phyloP scores from a whole-genome alignment of 2,888 invertebrate genomes.

The Parapristionchus giblindavisi region DNA sequence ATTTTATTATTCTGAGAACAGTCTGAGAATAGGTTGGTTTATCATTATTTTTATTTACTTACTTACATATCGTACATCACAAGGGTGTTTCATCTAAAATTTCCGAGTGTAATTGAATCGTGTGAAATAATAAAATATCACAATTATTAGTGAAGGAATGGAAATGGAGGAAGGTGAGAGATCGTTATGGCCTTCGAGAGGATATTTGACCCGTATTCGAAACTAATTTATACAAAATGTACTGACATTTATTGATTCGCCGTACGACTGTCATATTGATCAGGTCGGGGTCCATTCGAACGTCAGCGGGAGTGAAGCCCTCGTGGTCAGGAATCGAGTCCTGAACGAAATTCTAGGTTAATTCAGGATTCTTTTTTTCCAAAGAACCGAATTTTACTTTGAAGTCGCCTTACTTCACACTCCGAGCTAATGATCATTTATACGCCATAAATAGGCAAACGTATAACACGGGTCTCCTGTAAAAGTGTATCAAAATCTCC shows the following conservation, averaged over 20 bases:
- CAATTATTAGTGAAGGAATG: too few relatives aligned
- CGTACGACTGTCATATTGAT: constrained; percentile 59
- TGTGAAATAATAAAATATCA: too few relatives aligned
- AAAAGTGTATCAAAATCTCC: background rate
- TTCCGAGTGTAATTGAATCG: too few relatives aligned
- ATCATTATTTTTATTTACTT: too few relatives aligned
- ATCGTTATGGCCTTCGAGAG: too few relatives aligned
- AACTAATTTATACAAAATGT: too few relatives aligned
- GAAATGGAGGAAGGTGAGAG: too few relatives aligned
- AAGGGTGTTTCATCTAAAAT: too few relatives aligned
- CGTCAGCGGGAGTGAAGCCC: constrained; percentile 63
- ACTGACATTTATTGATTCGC: constrained; percentile 61
- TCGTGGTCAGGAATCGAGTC: constrained; percentile 54
- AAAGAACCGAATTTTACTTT: background rate
- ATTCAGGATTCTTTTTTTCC: background rate
- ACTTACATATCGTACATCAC: too few relatives aligned
- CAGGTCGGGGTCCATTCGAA: constrained; percentile 56
- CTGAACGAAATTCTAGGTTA: constrained; percentile 1
- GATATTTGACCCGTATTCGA: too few relatives aligned
- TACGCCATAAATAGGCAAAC: background rate
- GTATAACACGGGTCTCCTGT: background rate
- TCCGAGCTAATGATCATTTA: background rate
- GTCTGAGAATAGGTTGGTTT: too few relatives aligned
- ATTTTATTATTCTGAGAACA: background rate
- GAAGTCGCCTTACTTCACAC: background rate